Evolutionary conservation across 2,797 vertebrate species (phyloP), one percentile per base, ranked within the genome.

Genomic region (Buceros bicornis): DNA sequence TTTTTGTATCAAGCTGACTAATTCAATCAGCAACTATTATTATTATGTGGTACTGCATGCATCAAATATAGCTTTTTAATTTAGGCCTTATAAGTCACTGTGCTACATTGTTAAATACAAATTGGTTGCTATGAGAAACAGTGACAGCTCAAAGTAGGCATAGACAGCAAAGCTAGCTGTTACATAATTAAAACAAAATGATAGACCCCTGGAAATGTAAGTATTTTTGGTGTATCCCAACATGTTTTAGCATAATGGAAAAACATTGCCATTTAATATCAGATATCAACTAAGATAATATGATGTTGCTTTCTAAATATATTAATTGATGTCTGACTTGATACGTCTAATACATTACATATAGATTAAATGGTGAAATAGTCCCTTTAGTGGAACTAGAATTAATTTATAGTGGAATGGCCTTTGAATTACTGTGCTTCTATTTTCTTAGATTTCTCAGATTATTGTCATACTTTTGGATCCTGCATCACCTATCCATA

Each of bases 131-230:
- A 93, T 74, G 92, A 96, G 95, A 95, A 95, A 91, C 10, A 77
- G 62, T 95, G 85, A 89, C 69, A 95, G 48, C 87, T 96, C 88
- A 90, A 40, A 93, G 60, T 76, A 82, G 82, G 33, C 82, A 85
- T n/a, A 84, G 58, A 93, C 47, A 84, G 50, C 78, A 94, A 96
- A 96, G 47, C 29, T 65, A 94, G 77, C 60, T 96, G 73, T 97
- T 97, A 96, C 42, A 60, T 91, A 97, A 90, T 97, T 95, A 97
- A 96, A 69, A 94, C 22, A 97, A 93, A 97, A 97, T 92, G 97
- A 96, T 40, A 95, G 72, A 60, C 65, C 77, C 40, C 18, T 87
- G 78, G 88, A 97, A 94, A 25, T 90, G 72, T 87, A 97, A 65
- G 67, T 82, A 88, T 76, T 82, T 95, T 95, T 91, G 28, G 66